phyloP scores from a whole-genome alignment of 2,113 vertebrate genomes.

The Alaudala cheleensis region DNA sequence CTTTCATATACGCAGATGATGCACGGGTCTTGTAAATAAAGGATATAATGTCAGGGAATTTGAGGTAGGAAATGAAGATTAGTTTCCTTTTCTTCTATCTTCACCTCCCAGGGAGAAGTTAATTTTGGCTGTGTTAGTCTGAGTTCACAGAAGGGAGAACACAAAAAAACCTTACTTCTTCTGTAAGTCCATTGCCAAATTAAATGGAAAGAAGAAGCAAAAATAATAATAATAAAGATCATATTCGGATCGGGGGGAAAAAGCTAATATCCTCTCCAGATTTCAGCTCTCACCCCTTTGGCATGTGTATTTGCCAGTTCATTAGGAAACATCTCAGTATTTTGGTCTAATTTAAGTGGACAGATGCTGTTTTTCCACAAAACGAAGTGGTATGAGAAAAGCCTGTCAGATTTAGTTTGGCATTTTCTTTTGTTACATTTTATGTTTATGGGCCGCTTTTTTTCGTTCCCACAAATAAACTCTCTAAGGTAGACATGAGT shows the following conservation, averaged over 20 bases:
- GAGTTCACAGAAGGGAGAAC: constrained; percentile 64
- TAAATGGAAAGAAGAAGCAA: constrained; percentile 56
- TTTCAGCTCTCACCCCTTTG: constrained; percentile 39
- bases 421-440: constrained; percentile 49
- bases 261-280: constrained; percentile 58
- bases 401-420: constrained; percentile 21
- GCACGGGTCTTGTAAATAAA: background rate
- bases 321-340: constrained; percentile 57
- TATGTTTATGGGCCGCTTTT: constrained; percentile 14
- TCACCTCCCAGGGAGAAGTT: constrained; percentile 42
- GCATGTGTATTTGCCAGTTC: constrained; percentile 56
- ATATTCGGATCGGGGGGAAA: background rate
- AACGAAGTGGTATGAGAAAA: constrained; percentile 45
- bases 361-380: constrained; percentile 31
- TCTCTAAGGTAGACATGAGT: background rate
- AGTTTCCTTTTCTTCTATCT: constrained; percentile 51
- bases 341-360: constrained; percentile 32
- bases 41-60: background rate
- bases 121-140: constrained; percentile 56
- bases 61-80: constrained; percentile 23
- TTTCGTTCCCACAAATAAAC: constrained; percentile 11
- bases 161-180: constrained; percentile 51
- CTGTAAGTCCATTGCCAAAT: constrained; percentile 57
- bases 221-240: constrained; percentile 61
- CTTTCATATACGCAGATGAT: background rate